Evolutionary conservation across 2,797 vertebrate genomes (phyloP), one percentile per base, ranked within the genome.

Genomic region (Diglossa cyanea): DNA sequence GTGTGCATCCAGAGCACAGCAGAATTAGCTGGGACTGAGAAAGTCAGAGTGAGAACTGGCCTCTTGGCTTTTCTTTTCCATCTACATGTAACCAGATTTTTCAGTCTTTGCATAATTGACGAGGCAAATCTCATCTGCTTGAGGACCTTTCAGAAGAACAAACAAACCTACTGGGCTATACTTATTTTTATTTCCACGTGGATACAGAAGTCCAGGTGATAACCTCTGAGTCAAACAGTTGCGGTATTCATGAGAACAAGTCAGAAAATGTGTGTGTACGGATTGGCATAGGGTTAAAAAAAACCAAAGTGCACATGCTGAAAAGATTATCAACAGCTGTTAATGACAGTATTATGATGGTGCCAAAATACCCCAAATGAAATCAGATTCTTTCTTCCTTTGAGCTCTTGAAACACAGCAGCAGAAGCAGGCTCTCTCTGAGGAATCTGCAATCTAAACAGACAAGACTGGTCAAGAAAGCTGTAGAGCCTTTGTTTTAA

Each of bases 1-100:
- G 7, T 26, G 30, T 85, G 35, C 26, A 42, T 65, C 60, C 71
- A 91, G 71, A 91, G 18, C 68, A 48, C 39, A 33, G 25, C 65
- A 44, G 55, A 79, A 31, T 61, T 92, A 82, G 25, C 57, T 78
- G 45, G 72, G 25, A 78, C 55, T 31, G 7, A 81, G 51, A 83
- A 74, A 45, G 21, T 75, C 54, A 6, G 40, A 74, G 25, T 47
- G 67, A 75, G 54, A 93, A 83, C 35, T 0, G 0, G 31, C 47
- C 51, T 88, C 35, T 88, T 94, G 65, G 30, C 62, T 96, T 94
- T 88, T 53, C 40, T 81, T 57, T 86, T 37, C 55, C 61, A 23
- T 63, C 48, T 71, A 15, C 39, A 3, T 14, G 19, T 42, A 71
- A 87, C 54, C 30, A 70, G 54, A 90, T 86, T 86, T 94, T 95